A percentile compares a stretch with the other conserved stretches of the same genome.
Conservation (phyloP, 2,888 invertebrate species). For the Dioctria rufipes region DNA sequence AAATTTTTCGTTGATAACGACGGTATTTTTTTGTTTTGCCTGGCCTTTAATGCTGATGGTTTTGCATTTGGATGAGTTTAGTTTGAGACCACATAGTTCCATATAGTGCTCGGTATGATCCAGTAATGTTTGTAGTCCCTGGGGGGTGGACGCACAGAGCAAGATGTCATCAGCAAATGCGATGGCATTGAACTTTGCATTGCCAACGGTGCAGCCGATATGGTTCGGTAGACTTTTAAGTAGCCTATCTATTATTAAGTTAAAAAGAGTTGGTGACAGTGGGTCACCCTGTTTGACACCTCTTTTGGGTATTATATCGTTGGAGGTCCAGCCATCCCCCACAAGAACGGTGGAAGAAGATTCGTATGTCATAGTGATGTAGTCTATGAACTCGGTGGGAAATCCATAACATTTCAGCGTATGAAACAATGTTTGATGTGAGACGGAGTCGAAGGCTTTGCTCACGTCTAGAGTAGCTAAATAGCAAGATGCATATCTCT, state of each 20-base stretch:
- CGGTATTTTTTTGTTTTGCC: not conserved
- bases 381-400: too few species aligned
- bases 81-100: not conserved
- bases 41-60: conserved; percentile 3
- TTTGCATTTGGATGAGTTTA: not conserved
- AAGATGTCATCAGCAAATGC: conserved; percentile 20
- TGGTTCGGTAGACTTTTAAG: not conserved
- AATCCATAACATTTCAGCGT: too few species aligned
- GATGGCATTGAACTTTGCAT: not conserved
- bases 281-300: conserved; percentile 21
- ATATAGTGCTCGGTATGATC: not conserved
- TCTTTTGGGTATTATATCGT: not conserved
- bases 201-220: not conserved
- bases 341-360: not conserved
- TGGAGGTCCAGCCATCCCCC: not conserved
- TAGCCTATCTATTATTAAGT: not conserved
- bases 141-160: conserved; percentile 9
- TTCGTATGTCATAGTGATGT: too few species aligned
- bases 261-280: not conserved
- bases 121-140: not conserved
- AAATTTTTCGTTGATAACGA: too few species aligned
- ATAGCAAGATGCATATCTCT: too few species aligned
- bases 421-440: too few species aligned
- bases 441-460: too few species aligned
- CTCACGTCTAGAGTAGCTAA: too few species aligned